Evolutionary conservation across 2,113 vertebrate genomes (phyloP).

Genomic region (Prochilodus magdalenae): DNA sequence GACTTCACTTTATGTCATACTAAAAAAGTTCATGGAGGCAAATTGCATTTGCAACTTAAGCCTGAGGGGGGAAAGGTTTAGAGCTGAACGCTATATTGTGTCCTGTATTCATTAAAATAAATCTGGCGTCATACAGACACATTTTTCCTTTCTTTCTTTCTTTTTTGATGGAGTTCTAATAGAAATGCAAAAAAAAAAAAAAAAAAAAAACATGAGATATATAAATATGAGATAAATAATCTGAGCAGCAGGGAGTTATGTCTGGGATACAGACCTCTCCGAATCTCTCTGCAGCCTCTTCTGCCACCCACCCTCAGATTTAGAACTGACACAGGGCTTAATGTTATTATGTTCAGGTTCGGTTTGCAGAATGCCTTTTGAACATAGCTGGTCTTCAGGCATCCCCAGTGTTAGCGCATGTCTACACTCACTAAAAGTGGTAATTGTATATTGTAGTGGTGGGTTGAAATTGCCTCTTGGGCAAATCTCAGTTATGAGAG

Average conservation of each 20-base stretch:
- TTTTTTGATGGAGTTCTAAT: not conserved
- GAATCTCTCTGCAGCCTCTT: not conserved
- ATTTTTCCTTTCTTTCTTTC: slow-evolving; percentile 6
- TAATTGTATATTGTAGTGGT: no score
- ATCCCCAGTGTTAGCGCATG: no score
- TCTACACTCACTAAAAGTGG: no score
- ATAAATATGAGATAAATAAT: no score
- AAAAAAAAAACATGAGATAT: no score
- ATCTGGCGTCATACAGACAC: slow-evolving; percentile 17
- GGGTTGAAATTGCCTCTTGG: no score
- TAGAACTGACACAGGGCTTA: not conserved
- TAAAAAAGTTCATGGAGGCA: slow-evolving; percentile 50
- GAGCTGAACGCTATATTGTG: slow-evolving; percentile 48
- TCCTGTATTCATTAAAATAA: slow-evolving; percentile 48
- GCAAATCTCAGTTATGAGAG: no score
- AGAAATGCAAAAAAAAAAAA: slow-evolving; percentile 10
- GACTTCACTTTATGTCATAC: slow-evolving; percentile 45
- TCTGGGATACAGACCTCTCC: slow-evolving; percentile 29
- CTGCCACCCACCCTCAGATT: not conserved
- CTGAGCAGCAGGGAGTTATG: slow-evolving; percentile 34
- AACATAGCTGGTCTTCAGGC: not conserved
- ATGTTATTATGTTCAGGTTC: not conserved
- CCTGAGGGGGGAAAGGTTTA: slow-evolving; percentile 38
- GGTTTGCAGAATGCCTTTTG: not conserved
- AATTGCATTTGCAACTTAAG: slow-evolving; percentile 49